Base-by-base conservation (phyloP, 2,888 invertebrate genomes). In the Dicyrtoma fusca region DNA sequence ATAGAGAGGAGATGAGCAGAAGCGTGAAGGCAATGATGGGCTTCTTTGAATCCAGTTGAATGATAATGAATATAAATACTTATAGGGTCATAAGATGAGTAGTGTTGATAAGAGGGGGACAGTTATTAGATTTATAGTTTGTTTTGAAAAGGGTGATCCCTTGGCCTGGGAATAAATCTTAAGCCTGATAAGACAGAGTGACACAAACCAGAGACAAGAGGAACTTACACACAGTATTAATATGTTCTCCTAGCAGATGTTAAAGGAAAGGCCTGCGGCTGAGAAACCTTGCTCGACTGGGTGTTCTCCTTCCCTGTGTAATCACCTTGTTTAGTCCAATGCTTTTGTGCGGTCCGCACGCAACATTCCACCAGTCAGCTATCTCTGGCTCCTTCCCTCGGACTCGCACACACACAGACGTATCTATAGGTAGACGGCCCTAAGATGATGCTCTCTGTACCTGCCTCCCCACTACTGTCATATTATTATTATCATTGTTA, bases 51-150 rank as follows among this genome's bases (percentile, higher is more conserved):
- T 61, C 59, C 61, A 47, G 59, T 61, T 76, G 75, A 73, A 63
- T 69, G 73, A 59, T 75, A 75, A 76, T 74, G 70, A 76, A 76
- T 76, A 76, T 74, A 76, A 76, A 74, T 74, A 74, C 74, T 59
- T 76, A 74, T 71, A 73, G 77, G 79, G 79, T 79, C 77, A 77
- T 76, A 72, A 77, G 79, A 79, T 79, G 77, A 75, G 74, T 66
- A 73, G 79, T 77, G 79, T 75, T 79, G 79, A 79, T 79, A 79
- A 78, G 47, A 75, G 72, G 69, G 61, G 75, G 78, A 77, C 77
- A 79, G 75, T 79, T 76, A 80, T 77, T 78, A 78, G 80, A 80
- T 80, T 80, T 80, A 80, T 80, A 75, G 80, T 78, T 79, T 79
- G 79, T 79, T 79, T 79, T 77, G 76, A 76, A 77, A 78, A 76